Evolutionary conservation across 2,888 invertebrate genomes (phyloP).

Genomic region (Blomia tropicalis): DNA sequence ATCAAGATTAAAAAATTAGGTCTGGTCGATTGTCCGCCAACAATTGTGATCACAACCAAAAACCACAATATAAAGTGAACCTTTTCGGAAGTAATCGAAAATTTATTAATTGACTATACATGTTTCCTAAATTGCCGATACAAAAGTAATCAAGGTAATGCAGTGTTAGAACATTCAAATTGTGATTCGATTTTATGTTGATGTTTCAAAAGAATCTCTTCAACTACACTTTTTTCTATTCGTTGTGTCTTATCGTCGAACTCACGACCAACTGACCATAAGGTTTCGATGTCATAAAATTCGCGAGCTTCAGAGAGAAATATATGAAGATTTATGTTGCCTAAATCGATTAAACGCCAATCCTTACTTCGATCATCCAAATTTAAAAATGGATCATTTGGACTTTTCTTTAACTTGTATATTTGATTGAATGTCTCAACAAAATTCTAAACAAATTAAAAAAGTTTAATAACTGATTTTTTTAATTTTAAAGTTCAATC

Average conservation of each 20-base stretch:
- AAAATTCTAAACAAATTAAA: slow-evolving; percentile 1
- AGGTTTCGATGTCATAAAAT: slow-evolving; percentile 67
- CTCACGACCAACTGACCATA: slow-evolving; percentile 72
- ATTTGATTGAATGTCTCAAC: slow-evolving; percentile 7
- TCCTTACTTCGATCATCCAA: slow-evolving; percentile 56
- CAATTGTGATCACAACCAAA: too few species aligned
- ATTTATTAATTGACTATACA: too few species aligned
- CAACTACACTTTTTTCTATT: slow-evolving; percentile 31
- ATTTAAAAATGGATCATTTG: slow-evolving; percentile 46
- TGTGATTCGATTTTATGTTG: not conserved
- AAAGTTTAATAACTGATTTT: slow-evolving; percentile 5
- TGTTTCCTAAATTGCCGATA: not conserved
- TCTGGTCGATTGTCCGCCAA: not conserved
- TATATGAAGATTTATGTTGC: slow-evolving; percentile 71
- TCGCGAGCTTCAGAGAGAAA: slow-evolving; percentile 54
- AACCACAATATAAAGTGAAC: not conserved
- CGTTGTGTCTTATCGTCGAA: slow-evolving; percentile 53
- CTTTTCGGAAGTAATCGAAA: too few species aligned
- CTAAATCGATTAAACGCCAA: slow-evolving; percentile 81
- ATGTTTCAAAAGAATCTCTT: slow-evolving; percentile 19
- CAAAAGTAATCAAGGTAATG: not conserved
- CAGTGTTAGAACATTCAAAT: not conserved
- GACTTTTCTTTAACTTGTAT: slow-evolving; percentile 30
- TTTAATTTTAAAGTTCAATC: slow-evolving; percentile 15
- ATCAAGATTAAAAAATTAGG: slow-evolving; percentile 41